Conservation (phyloP, 1,140 invertebrate genomes). For the Sminthurinus signatus region DNA sequence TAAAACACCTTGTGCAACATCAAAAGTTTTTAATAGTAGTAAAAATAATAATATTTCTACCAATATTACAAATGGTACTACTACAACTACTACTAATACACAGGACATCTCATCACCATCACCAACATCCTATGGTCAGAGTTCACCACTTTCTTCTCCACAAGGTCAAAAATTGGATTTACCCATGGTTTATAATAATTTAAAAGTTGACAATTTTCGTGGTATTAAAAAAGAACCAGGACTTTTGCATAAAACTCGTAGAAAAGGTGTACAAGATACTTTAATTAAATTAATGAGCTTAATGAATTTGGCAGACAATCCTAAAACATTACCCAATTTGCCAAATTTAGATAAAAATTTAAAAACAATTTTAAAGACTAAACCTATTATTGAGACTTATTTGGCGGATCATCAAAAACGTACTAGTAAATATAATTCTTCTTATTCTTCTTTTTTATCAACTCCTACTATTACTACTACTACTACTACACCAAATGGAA, state of each 20-base stretch:
- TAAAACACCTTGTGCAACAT: too few relatives aligned
- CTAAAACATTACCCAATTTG: too few relatives aligned
- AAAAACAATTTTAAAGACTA: background rate
- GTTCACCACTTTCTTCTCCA: background rate
- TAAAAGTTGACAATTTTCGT: background rate
- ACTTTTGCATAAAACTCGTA: background rate
- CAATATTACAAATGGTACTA: background rate
- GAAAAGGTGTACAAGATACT: background rate
- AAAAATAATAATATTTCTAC: too few relatives aligned
- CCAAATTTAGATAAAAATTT: background rate
- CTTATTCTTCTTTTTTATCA: too few relatives aligned
- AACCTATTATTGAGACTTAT: background rate
- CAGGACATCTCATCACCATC: background rate
- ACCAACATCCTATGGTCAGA: background rate
- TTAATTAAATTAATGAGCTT: background rate
- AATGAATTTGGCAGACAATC: background rate
- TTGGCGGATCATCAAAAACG: background rate
- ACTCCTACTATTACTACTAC: background rate
- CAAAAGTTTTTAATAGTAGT: too few relatives aligned
- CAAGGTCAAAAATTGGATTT: slow-evolving; percentile 2
- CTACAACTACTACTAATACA: background rate
- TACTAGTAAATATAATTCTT: background rate
- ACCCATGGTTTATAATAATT: slow-evolving; percentile 6
- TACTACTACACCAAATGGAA: background rate
- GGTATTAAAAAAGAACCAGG: background rate